Evolutionary conservation across 2,113 vertebrate genomes (phyloP).

Genomic region (Aviceda subcristata): DNA sequence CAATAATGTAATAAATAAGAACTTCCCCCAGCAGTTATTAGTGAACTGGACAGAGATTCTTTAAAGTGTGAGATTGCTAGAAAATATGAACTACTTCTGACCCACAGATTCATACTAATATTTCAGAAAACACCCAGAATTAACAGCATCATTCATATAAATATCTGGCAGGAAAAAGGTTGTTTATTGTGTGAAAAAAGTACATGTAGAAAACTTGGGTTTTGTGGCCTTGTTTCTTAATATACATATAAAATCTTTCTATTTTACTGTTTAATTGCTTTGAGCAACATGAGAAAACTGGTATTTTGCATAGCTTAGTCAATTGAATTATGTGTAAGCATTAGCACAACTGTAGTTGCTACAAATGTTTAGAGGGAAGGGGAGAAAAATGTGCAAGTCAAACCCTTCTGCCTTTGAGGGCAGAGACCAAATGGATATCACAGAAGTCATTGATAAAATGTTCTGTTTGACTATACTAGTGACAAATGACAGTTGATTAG

Average conservation of each 20-base stretch:
- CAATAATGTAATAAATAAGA: not conserved
- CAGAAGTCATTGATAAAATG: not conserved
- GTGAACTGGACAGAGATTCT: not conserved
- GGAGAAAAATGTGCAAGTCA: not conserved
- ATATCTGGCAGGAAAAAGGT: not conserved
- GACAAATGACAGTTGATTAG: not conserved
- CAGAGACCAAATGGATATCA: not conserved
- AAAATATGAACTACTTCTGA: not conserved
- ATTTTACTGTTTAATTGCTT: not conserved
- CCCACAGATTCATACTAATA: not conserved
- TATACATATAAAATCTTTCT: not conserved
- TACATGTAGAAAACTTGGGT: accelerated
- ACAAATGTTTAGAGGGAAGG: not conserved
- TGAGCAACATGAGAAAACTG: not conserved
- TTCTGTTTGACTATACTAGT: not conserved
- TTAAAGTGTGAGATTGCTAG: not conserved
- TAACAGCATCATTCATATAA: not conserved
- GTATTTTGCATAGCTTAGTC: not conserved
- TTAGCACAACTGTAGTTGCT: not conserved
- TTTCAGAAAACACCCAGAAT: not conserved
- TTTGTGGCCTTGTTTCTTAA: not conserved
- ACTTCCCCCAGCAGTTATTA: not conserved
- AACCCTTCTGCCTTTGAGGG: not conserved
- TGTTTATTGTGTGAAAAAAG: not conserved
- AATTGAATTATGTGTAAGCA: not conserved